Evolutionary conservation across 2,888 invertebrate genomes (phyloP).

Genomic region (Ypsolopha scabrella): DNA sequence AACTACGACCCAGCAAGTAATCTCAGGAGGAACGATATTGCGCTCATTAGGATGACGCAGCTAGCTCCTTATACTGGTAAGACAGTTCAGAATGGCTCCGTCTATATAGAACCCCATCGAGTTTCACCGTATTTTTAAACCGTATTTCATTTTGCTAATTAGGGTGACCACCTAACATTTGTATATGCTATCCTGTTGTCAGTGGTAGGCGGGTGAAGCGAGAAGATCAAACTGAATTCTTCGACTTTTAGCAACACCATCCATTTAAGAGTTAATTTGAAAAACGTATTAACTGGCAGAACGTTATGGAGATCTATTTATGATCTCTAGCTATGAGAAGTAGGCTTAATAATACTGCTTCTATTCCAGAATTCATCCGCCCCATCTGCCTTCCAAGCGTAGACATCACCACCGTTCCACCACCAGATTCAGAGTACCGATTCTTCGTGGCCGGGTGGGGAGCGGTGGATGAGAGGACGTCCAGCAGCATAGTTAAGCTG

Average conservation of each 20-base stretch:
- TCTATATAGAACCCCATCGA: not conserved
- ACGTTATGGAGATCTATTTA: too few relatives aligned
- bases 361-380: slow-evolving; percentile 47
- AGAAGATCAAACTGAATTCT: too few relatives aligned
- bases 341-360: not conserved
- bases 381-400: slow-evolving; percentile 41
- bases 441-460: slow-evolving; percentile 65
- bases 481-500: slow-evolving; percentile 13
- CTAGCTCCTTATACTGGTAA: slow-evolving; percentile 10
- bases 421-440: slow-evolving; percentile 11
- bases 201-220: too few relatives aligned
- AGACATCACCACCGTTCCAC: slow-evolving; percentile 21
- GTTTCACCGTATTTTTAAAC: too few relatives aligned
- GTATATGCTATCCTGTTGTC: too few relatives aligned
- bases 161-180: too few relatives aligned
- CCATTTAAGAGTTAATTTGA: too few relatives aligned
- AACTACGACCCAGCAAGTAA: slow-evolving; percentile 20
- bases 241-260: too few relatives aligned
- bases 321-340: too few relatives aligned
- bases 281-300: too few relatives aligned
- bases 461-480: slow-evolving; percentile 35
- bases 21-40: slow-evolving; percentile 6
- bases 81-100: not conserved
- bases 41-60: slow-evolving; percentile 7
- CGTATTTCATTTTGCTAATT: too few relatives aligned